Percentiles rank a stretch among this genome's conserved stretches.
These are phyloP conservation scores for Corynorhinus townsendii DNA, from an alignment of 2,113 vertebrate genomes.

Conservation along the genomic window DNA sequence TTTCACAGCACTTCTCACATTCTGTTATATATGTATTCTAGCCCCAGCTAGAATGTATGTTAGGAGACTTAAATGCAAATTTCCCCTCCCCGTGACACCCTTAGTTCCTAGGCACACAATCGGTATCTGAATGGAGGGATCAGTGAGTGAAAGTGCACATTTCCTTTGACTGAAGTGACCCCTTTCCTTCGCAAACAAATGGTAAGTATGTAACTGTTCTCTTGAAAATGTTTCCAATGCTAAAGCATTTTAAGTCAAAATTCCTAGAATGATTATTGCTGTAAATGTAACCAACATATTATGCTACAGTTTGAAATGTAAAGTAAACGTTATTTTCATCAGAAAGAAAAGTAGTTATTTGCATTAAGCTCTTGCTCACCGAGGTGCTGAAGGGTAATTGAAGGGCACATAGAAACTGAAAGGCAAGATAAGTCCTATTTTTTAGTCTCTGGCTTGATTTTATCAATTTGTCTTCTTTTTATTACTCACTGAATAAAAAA, in stretches of 20 bases:
- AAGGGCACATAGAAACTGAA: not conserved
- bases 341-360: slow-evolving; percentile 52
- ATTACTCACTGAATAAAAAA: slow-evolving; percentile 54
- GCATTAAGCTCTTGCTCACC: slow-evolving; percentile 17
- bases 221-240: not conserved
- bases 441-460: slow-evolving; percentile 40
- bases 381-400: slow-evolving; percentile 28
- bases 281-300: slow-evolving; percentile 9
- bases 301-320: slow-evolving; percentile 10
- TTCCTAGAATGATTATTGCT: slow-evolving; percentile 15
- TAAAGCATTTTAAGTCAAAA: slow-evolving; percentile 10
- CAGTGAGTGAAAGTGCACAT: not conserved
- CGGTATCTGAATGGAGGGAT: not conserved
- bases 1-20: not conserved
- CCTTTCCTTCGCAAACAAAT: not conserved
- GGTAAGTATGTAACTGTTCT: not conserved
- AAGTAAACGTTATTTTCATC: slow-evolving; percentile 51
- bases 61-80: too few relatives aligned
- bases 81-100: not conserved
- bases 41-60: not conserved
- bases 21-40: not conserved
- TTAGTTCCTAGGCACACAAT: not conserved
- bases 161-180: not conserved
- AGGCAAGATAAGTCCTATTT: slow-evolving; percentile 30
- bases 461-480: slow-evolving; percentile 47